phyloP scores from a whole-genome alignment of 2,113 vertebrate species.

The Plotosus lineatus region DNA sequence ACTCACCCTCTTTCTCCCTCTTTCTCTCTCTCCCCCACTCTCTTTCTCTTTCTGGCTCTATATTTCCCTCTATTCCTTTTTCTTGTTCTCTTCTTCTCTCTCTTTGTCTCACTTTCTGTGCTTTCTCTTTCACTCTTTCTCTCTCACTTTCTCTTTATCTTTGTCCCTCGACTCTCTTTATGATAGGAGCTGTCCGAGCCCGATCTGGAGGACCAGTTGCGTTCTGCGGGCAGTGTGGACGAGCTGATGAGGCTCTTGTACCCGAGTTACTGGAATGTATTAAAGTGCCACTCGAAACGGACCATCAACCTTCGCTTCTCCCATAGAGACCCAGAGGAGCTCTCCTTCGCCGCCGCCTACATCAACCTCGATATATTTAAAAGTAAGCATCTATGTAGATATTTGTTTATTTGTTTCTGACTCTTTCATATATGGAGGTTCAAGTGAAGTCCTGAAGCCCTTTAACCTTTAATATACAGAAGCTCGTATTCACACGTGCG shows the following conservation, averaged over 20 bases:
- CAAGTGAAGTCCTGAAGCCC: not conserved
- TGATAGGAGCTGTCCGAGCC: conserved; percentile 80
- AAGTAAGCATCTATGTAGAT: conserved; percentile 76
- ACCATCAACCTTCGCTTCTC: not conserved
- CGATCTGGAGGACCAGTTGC: conserved; percentile 87
- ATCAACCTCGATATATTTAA: conserved; percentile 87
- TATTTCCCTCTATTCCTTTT: too few species aligned
- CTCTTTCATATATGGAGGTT: not conserved
- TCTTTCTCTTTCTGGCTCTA: too few species aligned
- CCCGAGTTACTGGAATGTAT: conserved; percentile 89
- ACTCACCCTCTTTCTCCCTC: too few species aligned
- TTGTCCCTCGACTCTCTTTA: too few species aligned
- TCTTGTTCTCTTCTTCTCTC: too few species aligned
- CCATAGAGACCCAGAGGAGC: conserved; percentile 73
- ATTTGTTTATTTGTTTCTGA: not conserved
- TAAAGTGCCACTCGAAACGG: conserved; percentile 75
- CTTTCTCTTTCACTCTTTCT: too few species aligned
- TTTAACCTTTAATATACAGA: not conserved
- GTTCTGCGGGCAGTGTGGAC: conserved; percentile 90
- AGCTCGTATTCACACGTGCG: not conserved
- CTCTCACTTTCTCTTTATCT: too few species aligned
- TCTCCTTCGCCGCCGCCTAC: conserved; percentile 86
- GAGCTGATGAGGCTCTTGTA: conserved; percentile 94
- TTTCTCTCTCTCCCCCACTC: too few species aligned
- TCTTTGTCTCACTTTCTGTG: not conserved